Evolutionary conservation across 2,888 invertebrate species (phyloP).

Genomic region (Cryptus armator): DNA sequence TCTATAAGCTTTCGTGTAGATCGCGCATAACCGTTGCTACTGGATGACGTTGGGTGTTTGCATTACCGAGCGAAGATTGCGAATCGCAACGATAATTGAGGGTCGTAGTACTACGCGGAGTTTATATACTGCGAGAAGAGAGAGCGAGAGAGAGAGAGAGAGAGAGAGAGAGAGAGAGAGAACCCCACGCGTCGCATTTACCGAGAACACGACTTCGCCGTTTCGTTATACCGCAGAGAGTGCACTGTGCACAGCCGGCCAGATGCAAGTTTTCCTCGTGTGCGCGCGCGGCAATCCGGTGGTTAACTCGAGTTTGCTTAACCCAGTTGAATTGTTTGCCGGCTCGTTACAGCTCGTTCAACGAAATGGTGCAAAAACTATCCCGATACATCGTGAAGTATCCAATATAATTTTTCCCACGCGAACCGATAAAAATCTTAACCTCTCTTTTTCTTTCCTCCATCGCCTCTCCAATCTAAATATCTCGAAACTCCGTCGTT

Average conservation of each 20-base stretch:
- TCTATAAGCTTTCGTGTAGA: background rate
- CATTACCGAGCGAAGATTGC: constrained; percentile 57
- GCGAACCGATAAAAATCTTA: constrained; percentile 6
- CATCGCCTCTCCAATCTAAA: background rate
- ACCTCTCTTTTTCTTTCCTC: background rate
- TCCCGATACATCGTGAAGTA: background rate
- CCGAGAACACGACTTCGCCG: background rate
- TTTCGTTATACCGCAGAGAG: constrained; percentile 26
- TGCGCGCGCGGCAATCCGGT: constrained; percentile 28
- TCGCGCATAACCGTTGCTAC: background rate
- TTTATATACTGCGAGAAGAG: background rate
- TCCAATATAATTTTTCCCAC: constrained; percentile 5
- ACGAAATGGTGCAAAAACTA: background rate
- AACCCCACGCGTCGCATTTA: constrained; percentile 6
- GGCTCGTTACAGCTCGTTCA: constrained; percentile 67
- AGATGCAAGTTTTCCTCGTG: background rate
- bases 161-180: constrained; percentile 24
- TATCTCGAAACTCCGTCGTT: background rate
- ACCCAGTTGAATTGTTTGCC: constrained; percentile 76
- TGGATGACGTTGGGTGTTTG: constrained; percentile 39
- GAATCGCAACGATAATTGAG: constrained; percentile 58
- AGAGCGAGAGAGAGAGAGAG: constrained; percentile 20
- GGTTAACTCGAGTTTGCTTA: constrained; percentile 73
- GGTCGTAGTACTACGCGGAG: constrained; percentile 25
- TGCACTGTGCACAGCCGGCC: background rate